Percentiles rank a stretch among this genome's conserved stretches.
These are phyloP conservation scores for Psittacula derbiana DNA, from an alignment of 2,797 vertebrate species.

Conservation along the genomic window DNA sequence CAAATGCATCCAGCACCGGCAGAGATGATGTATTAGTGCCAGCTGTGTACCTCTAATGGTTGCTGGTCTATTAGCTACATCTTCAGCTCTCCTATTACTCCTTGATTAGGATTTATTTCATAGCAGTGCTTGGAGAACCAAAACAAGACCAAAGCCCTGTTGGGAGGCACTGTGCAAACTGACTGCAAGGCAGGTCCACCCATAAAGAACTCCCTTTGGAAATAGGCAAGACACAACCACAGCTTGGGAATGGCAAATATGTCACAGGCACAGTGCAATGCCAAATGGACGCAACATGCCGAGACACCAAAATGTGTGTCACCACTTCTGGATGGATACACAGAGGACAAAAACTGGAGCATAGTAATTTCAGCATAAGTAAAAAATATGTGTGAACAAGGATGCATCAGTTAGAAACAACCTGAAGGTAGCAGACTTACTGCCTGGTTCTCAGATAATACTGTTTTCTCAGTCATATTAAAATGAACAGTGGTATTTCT, in stretches of 20 bases:
- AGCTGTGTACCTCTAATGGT: constrained; percentile 1
- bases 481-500: neutral
- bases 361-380: fast-evolving
- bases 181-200: neutral
- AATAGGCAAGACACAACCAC: fast-evolving
- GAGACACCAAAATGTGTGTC: neutral
- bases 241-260: fast-evolving
- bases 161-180: neutral
- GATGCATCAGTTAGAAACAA: neutral
- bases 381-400: neutral
- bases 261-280: fast-evolving
- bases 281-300: fast-evolving
- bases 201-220: fast-evolving
- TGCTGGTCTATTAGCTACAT: neutral
- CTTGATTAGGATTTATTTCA: neutral
- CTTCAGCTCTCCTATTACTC: neutral
- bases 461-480: neutral
- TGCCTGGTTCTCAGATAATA: too few species aligned
- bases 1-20: neutral
- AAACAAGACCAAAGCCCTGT: neutral
- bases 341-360: neutral
- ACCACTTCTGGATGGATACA: fast-evolving
- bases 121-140: neutral
- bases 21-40: neutral
- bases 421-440: neutral